A percentile compares a stretch with the other conserved stretches of the same genome.
phyloP scores from a whole-genome alignment of 37 sponge, comb jelly and placozoan species.

The Spongilla lacustris region DNA sequence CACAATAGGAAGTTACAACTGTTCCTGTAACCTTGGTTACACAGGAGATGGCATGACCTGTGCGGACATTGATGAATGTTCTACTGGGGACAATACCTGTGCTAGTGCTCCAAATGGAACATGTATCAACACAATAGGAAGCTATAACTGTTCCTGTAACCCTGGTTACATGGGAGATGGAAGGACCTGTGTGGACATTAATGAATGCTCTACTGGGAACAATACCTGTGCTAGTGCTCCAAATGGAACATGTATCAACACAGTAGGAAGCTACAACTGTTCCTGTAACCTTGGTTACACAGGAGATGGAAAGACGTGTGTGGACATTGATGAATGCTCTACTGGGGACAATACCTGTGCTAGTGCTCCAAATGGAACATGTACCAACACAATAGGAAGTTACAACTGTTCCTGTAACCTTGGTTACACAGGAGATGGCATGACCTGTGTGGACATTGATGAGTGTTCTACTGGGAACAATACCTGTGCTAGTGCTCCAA shows the following conservation, averaged over 20 bases:
- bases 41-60: constrained; percentile 37
- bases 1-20: constrained; percentile 18
- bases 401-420: neutral
- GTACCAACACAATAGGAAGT: neutral
- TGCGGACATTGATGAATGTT: neutral
- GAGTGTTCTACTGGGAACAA: constrained; percentile 20
- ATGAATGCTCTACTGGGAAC: constrained; percentile 23
- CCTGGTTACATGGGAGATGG: neutral
- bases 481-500: constrained; percentile 9
- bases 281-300: constrained; percentile 41
- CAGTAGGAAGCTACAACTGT: constrained; percentile 30
- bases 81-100: neutral
- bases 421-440: neutral
- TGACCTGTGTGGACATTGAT: constrained; percentile 30
- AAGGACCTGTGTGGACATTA: constrained; percentile 26
- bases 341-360: neutral
- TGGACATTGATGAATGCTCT: neutral
- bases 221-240: constrained; percentile 6
- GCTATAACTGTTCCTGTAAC: neutral
- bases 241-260: constrained; percentile 26
- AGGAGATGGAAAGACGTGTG: constrained; percentile 32
- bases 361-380: neutral
- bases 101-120: neutral
- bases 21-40: constrained; percentile 43
- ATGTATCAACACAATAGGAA: neutral